Evolutionary conservation across 2,888 invertebrate genomes (phyloP).

Genomic region (Allygus modestus): DNA sequence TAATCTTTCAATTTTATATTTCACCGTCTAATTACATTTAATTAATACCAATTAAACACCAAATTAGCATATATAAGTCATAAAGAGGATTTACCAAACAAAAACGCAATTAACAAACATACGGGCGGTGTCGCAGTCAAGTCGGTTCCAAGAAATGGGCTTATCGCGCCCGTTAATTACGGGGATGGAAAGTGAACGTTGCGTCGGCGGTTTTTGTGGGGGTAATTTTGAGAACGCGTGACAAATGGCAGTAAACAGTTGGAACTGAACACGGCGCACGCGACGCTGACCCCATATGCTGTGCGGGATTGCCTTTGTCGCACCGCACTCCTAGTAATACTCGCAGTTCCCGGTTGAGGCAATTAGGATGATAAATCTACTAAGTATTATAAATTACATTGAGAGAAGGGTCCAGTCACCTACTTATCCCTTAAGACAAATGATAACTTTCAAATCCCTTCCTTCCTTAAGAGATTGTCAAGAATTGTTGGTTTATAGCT

Average conservation of each 20-base stretch:
- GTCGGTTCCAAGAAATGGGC: slow-evolving; percentile 47
- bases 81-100: not conserved
- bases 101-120: slow-evolving; percentile 7
- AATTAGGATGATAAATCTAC: too few species aligned
- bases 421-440: too few species aligned
- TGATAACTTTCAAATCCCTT: too few species aligned
- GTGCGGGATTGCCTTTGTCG: not conserved
- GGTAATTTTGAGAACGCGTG: slow-evolving; percentile 45
- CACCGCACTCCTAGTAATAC: too few species aligned
- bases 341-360: too few species aligned
- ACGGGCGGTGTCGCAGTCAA: not conserved
- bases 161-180: slow-evolving; percentile 38
- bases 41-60: slow-evolving; percentile 20
- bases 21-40: not conserved
- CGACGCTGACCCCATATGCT: slow-evolving; percentile 1
- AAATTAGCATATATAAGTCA: not conserved
- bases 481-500: too few species aligned
- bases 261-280: slow-evolving; percentile 2
- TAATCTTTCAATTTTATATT: too few species aligned
- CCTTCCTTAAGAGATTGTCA: too few species aligned
- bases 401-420: too few species aligned
- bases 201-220: slow-evolving; percentile 29
- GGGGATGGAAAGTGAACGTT: slow-evolving; percentile 36
- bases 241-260: slow-evolving; percentile 34
- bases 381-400: too few species aligned